These are phyloP conservation scores for Lagenorhynchus albirostris DNA, from an alignment of 2,113 vertebrate genomes.

Conservation along the genomic window DNA sequence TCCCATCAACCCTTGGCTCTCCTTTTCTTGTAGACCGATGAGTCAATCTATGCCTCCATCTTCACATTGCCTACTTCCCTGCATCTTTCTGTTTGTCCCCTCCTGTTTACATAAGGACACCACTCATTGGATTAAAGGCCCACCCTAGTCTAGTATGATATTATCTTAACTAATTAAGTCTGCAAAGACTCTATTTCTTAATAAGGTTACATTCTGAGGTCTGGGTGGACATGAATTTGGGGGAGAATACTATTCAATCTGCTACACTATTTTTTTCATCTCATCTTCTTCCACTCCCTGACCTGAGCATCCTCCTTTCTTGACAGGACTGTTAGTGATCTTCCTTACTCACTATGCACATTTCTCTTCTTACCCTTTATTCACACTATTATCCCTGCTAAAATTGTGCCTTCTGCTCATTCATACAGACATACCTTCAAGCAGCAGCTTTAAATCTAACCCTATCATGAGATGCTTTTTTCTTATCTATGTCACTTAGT, in stretches of 20 bases:
- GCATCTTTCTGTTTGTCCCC: not conserved
- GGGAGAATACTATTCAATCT: too few relatives aligned
- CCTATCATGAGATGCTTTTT: too few relatives aligned
- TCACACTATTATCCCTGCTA: too few relatives aligned
- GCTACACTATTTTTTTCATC: not conserved
- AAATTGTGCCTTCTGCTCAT: too few relatives aligned
- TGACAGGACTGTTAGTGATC: not conserved
- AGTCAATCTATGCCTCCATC: not conserved
- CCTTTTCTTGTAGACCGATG: not conserved
- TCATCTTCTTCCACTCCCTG: not conserved
- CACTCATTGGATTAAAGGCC: not conserved
- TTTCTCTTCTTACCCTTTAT: not conserved
- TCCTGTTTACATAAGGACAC: not conserved
- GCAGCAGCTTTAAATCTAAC: too few relatives aligned
- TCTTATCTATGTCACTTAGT: too few relatives aligned
- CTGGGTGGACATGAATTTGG: too few relatives aligned
- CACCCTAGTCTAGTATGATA: too few relatives aligned
- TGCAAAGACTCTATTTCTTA: too few relatives aligned
- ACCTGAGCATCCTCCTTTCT: not conserved
- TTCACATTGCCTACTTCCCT: not conserved
- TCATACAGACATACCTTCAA: too few relatives aligned
- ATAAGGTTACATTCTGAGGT: too few relatives aligned
- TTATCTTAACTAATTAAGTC: too few relatives aligned
- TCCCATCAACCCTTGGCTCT: not conserved
- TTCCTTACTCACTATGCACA: not conserved